A percentile compares a stretch with the other conserved stretches of the same genome.
Evolutionary conservation across 2,113 vertebrate species (phyloP).

Genomic region (Eclectus roratus): DNA sequence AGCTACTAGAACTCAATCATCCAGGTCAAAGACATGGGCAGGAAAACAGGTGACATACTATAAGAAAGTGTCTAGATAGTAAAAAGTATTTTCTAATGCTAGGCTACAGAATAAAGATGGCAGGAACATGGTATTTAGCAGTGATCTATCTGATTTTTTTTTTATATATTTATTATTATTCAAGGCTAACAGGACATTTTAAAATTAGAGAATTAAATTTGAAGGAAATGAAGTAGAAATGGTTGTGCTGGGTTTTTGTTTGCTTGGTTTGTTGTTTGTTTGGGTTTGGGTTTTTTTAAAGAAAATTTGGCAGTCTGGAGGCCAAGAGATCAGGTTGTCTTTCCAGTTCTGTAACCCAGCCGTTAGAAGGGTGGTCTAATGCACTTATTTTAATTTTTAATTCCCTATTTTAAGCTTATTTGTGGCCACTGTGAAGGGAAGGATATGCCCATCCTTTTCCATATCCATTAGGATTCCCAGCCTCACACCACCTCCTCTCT

Average conservation of each 20-base stretch:
- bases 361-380: not conserved
- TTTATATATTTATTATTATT: not conserved
- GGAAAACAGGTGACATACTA: not conserved
- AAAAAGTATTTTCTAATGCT: not conserved
- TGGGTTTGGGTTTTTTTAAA: not conserved
- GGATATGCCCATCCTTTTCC: not conserved
- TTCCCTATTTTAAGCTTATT: not conserved
- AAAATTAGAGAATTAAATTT: not conserved
- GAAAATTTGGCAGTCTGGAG: not conserved
- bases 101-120: not conserved
- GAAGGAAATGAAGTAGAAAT: not conserved
- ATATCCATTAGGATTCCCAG: not conserved
- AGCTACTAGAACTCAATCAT: not conserved
- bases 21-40: not conserved
- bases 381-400: not conserved
- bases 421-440: not conserved
- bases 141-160: not conserved
- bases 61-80: not conserved
- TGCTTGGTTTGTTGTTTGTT: not conserved
- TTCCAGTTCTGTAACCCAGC: not conserved
- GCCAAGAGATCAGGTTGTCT: not conserved
- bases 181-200: not conserved
- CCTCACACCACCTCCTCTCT: not conserved
- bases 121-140: not conserved
- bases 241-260: not conserved